Base-by-base conservation (phyloP, 2,797 vertebrate species). In the Podarcis lilfordi region DNA sequence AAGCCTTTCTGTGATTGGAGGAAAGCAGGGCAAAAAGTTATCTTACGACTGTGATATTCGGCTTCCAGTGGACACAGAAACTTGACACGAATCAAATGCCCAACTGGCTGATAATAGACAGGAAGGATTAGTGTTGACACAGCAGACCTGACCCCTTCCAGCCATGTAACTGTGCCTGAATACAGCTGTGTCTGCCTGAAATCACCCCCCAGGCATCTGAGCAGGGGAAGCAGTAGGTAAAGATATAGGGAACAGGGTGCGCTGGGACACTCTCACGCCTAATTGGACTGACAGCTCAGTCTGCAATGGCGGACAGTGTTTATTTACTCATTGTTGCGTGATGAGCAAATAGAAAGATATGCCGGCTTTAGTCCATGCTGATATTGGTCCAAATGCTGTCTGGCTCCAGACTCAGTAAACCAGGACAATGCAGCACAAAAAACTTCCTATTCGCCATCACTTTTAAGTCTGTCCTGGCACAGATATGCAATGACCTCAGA, bases 271-370 rank as follows among this genome's bases (percentile, higher is more conserved):
- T 94, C 91, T 95, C 91, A 83, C 94, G 97, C 95, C 96, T 98
- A 97, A 98, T 98, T 97, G 97, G 96, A 97, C 97, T 98, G 98
- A 98, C 98, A 98, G 97, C 95, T 96, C 96, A 96, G 96, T 96
- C 96, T 93, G 95, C 87, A 94, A 85, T 96, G 95, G 96, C 96
- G 95, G 95, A 50, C 89, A 93, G 91, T 97, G 97, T 98, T 98
- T 98, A 98, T 98, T 98, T 98, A 98, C 96, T 98, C 97, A 98
- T 98, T 98, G 97, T 98, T 96, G 96, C 93, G 85, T 88, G 92
- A 97, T 97, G 98, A 98, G 96, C 97, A 96, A 97, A 94, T 93
- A 97, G 97, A 98, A 98, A 98, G 98, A 97, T 97, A 97, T 96
- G 96, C 94, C 93, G 96, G 96, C 96, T 95, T 90, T 78, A 95